Evolutionary conservation across 2,113 vertebrate species (phyloP).

Genomic region (Cyanistes caeruleus): DNA sequence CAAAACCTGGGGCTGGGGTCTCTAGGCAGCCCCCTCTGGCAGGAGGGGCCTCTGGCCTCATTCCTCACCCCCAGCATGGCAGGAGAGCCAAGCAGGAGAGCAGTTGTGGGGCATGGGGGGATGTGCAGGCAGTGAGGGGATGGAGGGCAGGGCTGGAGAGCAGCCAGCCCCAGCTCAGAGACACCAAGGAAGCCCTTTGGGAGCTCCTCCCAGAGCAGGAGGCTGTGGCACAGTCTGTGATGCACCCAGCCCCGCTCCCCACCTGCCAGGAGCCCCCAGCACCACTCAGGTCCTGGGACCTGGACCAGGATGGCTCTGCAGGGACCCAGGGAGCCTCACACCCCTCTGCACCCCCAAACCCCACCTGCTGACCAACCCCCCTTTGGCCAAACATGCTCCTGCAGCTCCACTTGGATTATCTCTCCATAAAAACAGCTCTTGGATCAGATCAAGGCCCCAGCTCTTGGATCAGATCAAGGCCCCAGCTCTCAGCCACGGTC

Average conservation of each 20-base stretch:
- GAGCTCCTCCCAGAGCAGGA: background rate
- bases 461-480: background rate
- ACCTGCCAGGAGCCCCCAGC: background rate
- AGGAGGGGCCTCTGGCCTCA: background rate
- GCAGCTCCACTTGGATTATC: background rate
- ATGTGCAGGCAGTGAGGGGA: background rate
- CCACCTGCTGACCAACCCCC: background rate
- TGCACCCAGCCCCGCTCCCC: background rate
- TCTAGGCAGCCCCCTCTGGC: background rate
- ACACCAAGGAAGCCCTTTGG: background rate
- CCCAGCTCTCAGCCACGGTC: background rate
- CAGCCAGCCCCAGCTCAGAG: background rate
- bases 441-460: background rate
- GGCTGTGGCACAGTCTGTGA: background rate
- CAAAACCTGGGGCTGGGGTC: background rate
- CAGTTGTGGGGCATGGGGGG: background rate
- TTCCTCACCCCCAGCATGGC: background rate
- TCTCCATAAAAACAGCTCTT: background rate
- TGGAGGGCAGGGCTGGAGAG: background rate
- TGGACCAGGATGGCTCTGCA: too few species aligned
- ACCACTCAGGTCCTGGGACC: fast-evolving
- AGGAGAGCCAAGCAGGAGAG: background rate
- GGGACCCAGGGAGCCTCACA: background rate
- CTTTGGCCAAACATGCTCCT: background rate
- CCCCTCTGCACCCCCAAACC: background rate